phyloP scores from a whole-genome alignment of 2,888 invertebrate species.

The Dryococelus australis region DNA sequence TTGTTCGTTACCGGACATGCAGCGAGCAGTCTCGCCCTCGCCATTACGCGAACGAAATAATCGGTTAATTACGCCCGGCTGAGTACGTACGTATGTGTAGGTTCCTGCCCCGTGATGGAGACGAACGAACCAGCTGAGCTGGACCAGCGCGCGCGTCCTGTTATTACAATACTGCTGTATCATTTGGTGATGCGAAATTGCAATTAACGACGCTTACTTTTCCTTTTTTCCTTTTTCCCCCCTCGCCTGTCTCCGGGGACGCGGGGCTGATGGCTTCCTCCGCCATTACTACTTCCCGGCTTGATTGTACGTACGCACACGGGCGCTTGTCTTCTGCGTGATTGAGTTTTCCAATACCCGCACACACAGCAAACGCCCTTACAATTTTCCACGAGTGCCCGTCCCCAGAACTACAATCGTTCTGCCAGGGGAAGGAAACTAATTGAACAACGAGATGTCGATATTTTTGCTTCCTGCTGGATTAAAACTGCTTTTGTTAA shows the following conservation, averaged over 20 bases:
- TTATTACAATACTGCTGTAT: slow-evolving; percentile 10
- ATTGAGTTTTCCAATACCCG: no score
- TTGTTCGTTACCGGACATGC: not conserved
- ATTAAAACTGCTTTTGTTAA: not conserved
- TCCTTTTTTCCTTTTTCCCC: not conserved
- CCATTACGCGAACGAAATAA: not conserved
- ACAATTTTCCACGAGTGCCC: no score
- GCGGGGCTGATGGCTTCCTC: not conserved
- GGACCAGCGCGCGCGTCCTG: not conserved
- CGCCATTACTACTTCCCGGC: not conserved
- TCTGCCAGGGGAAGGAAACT: not conserved
- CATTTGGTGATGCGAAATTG: slow-evolving; percentile 10
- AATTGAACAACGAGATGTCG: not conserved
- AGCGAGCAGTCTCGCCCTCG: not conserved
- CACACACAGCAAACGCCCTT: no score
- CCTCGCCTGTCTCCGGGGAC: not conserved
- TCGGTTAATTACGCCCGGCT: not conserved
- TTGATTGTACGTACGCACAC: not conserved
- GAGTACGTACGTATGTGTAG: not conserved
- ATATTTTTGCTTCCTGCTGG: not conserved
- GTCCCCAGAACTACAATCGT: not conserved
- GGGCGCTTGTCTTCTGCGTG: no score
- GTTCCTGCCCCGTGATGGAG: not conserved
- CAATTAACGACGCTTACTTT: not conserved
- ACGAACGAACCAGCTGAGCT: not conserved